Percentiles rank a stretch among this genome's conserved stretches.
Evolutionary conservation across 2,113 vertebrate species (phyloP).

Genomic region (Macroglossus sobrinus): DNA sequence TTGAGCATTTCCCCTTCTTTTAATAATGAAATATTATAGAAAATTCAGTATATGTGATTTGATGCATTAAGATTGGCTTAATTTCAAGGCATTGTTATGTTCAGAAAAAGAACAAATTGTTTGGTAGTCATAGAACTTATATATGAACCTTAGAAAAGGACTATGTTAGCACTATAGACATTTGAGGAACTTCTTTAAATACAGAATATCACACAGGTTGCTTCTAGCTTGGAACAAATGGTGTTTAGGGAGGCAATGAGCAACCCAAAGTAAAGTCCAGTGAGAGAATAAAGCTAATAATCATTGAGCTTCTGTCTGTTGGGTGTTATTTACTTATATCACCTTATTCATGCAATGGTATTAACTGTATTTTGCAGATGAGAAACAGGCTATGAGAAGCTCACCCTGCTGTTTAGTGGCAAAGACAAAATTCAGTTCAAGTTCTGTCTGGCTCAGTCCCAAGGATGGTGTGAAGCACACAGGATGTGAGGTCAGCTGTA

Average conservation of each 20-base stretch:
- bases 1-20: neutral
- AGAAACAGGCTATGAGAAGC: neutral
- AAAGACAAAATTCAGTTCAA: slow-evolving; percentile 16
- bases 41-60: slow-evolving; percentile 20
- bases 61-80: slow-evolving; percentile 29
- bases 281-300: neutral
- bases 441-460: neutral
- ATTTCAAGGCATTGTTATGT: neutral
- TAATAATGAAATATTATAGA: neutral
- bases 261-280: neutral
- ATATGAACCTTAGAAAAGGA: neutral
- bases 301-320: neutral
- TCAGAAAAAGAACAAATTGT: slow-evolving; percentile 23
- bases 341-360: neutral
- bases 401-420: neutral
- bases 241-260: neutral
- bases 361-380: neutral
- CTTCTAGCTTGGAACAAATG: neutral
- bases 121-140: neutral
- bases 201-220: neutral
- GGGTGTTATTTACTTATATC: neutral
- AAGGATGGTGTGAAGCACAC: neutral
- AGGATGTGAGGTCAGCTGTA: neutral
- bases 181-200: neutral
- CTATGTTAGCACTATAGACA: neutral